Evolutionary conservation across 2,113 vertebrate species (phyloP), one percentile per base, ranked within the genome.

Genomic region (Miniopterus natalensis): DNA sequence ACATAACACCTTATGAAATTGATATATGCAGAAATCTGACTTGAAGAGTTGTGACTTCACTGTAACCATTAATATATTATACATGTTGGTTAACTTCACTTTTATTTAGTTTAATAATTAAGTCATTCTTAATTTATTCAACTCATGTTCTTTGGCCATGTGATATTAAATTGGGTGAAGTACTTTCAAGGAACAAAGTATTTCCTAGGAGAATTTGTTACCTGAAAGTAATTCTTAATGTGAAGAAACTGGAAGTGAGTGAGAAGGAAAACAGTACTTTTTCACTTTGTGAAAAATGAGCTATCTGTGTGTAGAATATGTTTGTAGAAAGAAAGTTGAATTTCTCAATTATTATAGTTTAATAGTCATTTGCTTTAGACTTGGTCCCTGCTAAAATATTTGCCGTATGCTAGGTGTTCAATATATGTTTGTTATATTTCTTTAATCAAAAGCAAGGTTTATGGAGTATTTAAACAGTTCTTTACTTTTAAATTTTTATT

Each of bases 161-260:
- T 91, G 77, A 75, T 93, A 83, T 88, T 88, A 71, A 84, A 79
- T 42, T 79, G n/a, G 55, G 23, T 90, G 20, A 95, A 96, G 71
- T 86, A 42, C 66, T 89, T 95, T 89, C 8, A 96, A 78, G 45
- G 45, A 80, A 74, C 1, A 40, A 63, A 81, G 3, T 91, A 36
- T 94, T 65, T 94, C 14, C 47, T 95, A 27, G 2, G 27, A 80
- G 31, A 88, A 49, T 88, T 90, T 21, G 40, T 70, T 94, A 77
- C 42, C 88, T 91, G n/a, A 73, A 79, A 95, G 47, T 84, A 66
- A 85, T 90, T 70, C 31, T n/a, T 94, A 59, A 70, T 66, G n/a
- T 87, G 53, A 95, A 36, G 8, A 10, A 15, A 63, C 45, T 96
- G 2, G 59, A 36, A 36, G 36, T 36, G 40, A 42, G 6, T 68